Base-by-base conservation (phyloP, 2,113 vertebrate species). In the Cranoglanis bouderius region DNA sequence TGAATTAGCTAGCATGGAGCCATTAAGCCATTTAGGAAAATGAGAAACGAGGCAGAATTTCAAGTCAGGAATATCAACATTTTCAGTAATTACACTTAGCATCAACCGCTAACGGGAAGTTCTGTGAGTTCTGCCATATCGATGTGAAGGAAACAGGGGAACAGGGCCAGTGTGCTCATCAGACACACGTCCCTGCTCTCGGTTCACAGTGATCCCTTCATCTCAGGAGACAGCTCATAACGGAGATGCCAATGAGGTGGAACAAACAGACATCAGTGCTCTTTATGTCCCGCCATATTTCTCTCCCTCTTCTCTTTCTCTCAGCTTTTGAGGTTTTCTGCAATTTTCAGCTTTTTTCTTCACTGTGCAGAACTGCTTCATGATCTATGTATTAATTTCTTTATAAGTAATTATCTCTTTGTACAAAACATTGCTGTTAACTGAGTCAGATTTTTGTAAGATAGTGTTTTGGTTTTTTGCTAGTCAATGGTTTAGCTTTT, bases 161-260 rank as follows among this genome's bases (percentile, higher is more conserved):
- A 82, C 35, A 59, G 81, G 53, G 81, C 53, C 53, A 59, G 35
- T 59, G 40, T 26, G 53, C 59, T 82, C 80, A 82, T 82, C 53
- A 82, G 81, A 59, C 51, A 82, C 16, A 18, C 78, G 51, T 10
- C 78, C 55, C 81, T 82, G 55, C 81, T 82, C 55, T 61, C 81
- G 1, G 19, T 59, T 82, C 55, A 59, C 55, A 61, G 19, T 6
- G 32, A 82, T 59, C 81, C 32, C 81, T 82, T 82, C 35, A 59
- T 82, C 81, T 82, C 81, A 82, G 13, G 53, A 59, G 81, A 59
- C 81, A 59, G 53, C 81, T 82, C 81, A 82, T 82, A 82, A 82
- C 55, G 5, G 81, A 82, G 81, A 40, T 5, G 21, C 53, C 81
- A 59, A 82, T 40, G 81, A 82, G 53, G 35, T 59, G 81, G 81